A percentile compares a stretch with the other conserved stretches of the same genome.
These are phyloP conservation scores for Cantharis flavilabris DNA, from an alignment of 2,888 invertebrate species.

Conservation along the genomic window DNA sequence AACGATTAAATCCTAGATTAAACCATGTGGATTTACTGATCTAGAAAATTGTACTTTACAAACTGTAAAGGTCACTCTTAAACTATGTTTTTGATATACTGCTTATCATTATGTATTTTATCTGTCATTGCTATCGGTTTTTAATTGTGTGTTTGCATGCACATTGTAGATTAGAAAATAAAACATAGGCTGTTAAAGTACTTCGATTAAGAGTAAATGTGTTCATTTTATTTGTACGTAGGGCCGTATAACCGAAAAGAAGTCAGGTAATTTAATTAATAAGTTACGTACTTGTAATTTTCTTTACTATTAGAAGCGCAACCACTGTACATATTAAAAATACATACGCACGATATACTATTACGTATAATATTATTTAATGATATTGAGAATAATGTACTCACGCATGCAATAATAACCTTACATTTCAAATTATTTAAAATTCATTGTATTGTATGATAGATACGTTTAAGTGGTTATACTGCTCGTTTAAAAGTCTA, in stretches of 20 bases:
- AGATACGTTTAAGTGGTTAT: not conserved
- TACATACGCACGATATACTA: not conserved
- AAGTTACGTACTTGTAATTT: not conserved
- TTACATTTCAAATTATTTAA: not conserved
- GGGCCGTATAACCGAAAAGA: not conserved
- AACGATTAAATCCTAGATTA: not conserved
- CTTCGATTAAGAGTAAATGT: slow-evolving; percentile 13
- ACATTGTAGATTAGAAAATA: slow-evolving; percentile 6
- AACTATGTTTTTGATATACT: not conserved
- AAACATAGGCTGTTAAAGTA: slow-evolving; percentile 4
- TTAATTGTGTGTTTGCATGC: slow-evolving; percentile 16
- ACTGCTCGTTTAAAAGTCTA: not conserved
- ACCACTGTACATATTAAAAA: not conserved
- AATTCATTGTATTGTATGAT: not conserved
- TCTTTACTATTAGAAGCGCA: not conserved
- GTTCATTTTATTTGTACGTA: slow-evolving; percentile 1
- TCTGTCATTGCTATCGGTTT: slow-evolving; percentile 12
- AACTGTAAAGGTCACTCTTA: not conserved
- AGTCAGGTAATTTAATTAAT: not conserved
- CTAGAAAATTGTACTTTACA: not conserved
- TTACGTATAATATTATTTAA: not conserved
- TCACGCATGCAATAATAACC: not conserved
- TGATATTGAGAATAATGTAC: not conserved
- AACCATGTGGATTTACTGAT: not conserved
- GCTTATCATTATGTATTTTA: slow-evolving; percentile 3